phyloP scores from a whole-genome alignment of 1,140 invertebrate species.

The Drosophila equinoxialis region DNA sequence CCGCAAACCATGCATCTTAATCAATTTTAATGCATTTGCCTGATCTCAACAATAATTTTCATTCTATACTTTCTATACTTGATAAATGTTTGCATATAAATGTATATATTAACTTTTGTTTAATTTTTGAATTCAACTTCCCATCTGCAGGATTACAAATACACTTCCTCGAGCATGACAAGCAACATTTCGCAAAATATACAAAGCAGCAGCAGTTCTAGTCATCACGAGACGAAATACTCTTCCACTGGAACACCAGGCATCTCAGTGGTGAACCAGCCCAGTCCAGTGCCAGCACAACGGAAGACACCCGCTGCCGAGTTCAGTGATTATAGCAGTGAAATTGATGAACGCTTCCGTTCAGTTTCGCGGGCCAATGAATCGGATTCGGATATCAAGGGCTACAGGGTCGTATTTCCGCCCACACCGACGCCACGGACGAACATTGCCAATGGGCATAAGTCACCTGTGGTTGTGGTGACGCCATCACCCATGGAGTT shows the following conservation, averaged over 20 bases:
- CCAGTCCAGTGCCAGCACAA: slow-evolving; percentile 84
- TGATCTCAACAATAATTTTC: slow-evolving; percentile 34
- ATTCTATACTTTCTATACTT: slow-evolving; percentile 13
- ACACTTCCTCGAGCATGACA: slow-evolving; percentile 64
- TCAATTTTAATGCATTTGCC: slow-evolving; percentile 32
- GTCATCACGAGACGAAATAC: slow-evolving; percentile 80
- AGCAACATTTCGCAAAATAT: slow-evolving; percentile 79
- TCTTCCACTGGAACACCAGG: slow-evolving; percentile 74
- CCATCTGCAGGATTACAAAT: slow-evolving; percentile 64
- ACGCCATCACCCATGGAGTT: slow-evolving; percentile 85
- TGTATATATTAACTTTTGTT: background rate
- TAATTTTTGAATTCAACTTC: background rate
- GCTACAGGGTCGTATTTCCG: slow-evolving; percentile 85
- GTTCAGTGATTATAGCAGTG: slow-evolving; percentile 90
- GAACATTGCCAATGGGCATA: slow-evolving; percentile 73
- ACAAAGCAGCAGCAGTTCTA: slow-evolving; percentile 67
- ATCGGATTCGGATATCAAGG: slow-evolving; percentile 84
- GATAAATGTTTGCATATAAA: background rate
- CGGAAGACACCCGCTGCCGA: slow-evolving; percentile 88
- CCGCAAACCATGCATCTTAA: slow-evolving; percentile 16
- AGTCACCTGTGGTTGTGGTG: slow-evolving; percentile 83
- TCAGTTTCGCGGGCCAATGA: slow-evolving; percentile 86
- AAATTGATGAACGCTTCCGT: slow-evolving; percentile 87
- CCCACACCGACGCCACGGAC: slow-evolving; percentile 84
- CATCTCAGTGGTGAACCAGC: slow-evolving; percentile 81